phyloP scores from a whole-genome alignment of 2,797 vertebrate species.

The Octomys mimax region DNA sequence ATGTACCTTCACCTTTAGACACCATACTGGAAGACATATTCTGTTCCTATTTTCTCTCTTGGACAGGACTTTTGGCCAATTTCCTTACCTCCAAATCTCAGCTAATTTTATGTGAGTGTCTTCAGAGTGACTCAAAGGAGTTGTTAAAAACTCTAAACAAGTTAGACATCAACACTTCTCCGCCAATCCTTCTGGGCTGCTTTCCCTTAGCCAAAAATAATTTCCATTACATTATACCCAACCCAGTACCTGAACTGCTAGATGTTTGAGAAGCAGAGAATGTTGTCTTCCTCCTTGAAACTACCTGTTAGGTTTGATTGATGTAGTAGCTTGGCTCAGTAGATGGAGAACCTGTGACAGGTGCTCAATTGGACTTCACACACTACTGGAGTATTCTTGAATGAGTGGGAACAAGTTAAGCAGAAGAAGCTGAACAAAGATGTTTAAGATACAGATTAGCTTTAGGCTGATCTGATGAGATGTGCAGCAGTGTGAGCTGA shows the following conservation, averaged over 20 bases:
- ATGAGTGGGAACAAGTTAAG: neutral
- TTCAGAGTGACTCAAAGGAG: neutral
- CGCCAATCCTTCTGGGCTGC: neutral
- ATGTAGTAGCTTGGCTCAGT: neutral
- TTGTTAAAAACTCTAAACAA: neutral
- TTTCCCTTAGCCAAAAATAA: neutral
- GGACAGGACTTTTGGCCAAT: neutral
- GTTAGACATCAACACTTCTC: neutral
- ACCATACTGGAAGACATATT: neutral
- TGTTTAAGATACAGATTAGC: neutral
- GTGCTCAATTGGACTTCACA: neutral
- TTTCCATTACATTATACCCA: neutral
- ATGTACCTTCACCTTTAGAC: neutral
- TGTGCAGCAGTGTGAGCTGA: neutral
- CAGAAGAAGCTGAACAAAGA: neutral
- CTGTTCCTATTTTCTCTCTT: neutral
- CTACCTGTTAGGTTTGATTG: neutral
- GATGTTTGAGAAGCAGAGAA: neutral
- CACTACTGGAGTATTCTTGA: neutral
- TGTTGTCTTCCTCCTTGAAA: neutral
- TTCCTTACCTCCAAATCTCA: neutral
- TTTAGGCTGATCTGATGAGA: neutral
- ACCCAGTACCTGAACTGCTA: neutral
- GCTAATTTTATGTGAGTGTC: neutral
- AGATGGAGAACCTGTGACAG: neutral